These are phyloP conservation scores for Protobothrops flavoviridis DNA, from an alignment of 2,113 vertebrate species.

Conservation along the genomic window DNA sequence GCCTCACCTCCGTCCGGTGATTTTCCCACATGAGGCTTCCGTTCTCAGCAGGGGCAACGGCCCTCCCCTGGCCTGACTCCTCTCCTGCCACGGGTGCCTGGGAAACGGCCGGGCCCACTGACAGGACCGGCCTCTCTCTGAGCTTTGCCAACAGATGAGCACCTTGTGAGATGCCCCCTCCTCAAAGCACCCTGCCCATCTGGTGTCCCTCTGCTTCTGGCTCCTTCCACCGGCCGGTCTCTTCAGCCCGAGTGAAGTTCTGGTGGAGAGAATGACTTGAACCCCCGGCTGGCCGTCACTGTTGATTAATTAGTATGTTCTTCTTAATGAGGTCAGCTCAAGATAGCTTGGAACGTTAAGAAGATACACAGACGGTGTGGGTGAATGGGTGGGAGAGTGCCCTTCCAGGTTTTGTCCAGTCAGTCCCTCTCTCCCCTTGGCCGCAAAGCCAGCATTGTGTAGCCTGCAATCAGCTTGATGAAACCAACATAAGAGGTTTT, in stretches of 20 bases:
- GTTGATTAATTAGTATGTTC: background rate
- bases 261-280: too few species aligned
- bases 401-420: background rate
- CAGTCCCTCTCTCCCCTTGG: too few species aligned
- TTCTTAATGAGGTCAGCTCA: background rate
- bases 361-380: background rate
- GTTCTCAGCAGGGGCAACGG: background rate
- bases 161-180: background rate
- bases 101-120: too few species aligned
- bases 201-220: background rate
- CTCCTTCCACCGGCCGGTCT: background rate
- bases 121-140: background rate
- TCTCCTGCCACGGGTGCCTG: too few species aligned
- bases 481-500: slow-evolving; percentile 42
- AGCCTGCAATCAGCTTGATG: slow-evolving; percentile 44
- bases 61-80: too few species aligned
- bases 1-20: background rate
- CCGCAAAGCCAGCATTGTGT: background rate
- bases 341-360: background rate
- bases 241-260: background rate
- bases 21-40: background rate
- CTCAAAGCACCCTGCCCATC: background rate
- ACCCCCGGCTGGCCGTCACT: background rate
- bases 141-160: background rate
- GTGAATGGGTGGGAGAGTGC: background rate